Evolutionary conservation across 2,113 vertebrate genomes (phyloP).

Genomic region (Brachypteracias leptosomus): DNA sequence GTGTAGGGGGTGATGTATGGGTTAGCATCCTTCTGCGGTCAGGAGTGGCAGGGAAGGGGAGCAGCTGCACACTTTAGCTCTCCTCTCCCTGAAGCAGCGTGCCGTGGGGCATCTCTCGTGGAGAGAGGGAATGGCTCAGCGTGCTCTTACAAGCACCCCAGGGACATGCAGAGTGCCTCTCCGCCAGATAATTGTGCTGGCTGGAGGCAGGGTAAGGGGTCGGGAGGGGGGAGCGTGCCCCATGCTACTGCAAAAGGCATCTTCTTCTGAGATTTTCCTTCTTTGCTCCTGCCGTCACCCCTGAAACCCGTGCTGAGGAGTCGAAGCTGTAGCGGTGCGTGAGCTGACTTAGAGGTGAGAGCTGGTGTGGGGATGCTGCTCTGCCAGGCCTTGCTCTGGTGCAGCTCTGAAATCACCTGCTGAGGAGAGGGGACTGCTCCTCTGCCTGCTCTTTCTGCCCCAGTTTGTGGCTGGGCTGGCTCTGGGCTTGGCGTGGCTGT

Average conservation of each 20-base stretch:
- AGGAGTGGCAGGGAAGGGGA: background rate
- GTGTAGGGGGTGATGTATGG: background rate
- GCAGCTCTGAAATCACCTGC: background rate
- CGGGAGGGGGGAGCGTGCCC: background rate
- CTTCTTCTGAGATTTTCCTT: background rate
- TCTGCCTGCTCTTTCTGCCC: background rate
- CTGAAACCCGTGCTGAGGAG: background rate
- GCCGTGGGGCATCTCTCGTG: background rate
- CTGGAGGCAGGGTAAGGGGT: background rate
- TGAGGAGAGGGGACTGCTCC: background rate
- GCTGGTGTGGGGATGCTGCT: background rate
- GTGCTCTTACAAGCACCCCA: background rate
- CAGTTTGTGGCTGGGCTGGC: background rate
- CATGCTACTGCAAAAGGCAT: rapidly evolving
- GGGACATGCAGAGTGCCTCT: background rate
- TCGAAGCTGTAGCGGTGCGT: background rate
- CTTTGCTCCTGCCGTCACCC: background rate
- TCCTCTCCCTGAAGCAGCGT: rapidly evolving
- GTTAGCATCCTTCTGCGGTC: background rate
- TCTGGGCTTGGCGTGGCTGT: background rate
- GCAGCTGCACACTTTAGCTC: background rate
- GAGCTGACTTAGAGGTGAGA: background rate
- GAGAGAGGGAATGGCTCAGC: background rate
- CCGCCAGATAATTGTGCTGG: background rate
- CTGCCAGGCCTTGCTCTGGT: background rate